Conservation (phyloP, 2,888 invertebrate species). For the Polyommatus iphigenia region DNA sequence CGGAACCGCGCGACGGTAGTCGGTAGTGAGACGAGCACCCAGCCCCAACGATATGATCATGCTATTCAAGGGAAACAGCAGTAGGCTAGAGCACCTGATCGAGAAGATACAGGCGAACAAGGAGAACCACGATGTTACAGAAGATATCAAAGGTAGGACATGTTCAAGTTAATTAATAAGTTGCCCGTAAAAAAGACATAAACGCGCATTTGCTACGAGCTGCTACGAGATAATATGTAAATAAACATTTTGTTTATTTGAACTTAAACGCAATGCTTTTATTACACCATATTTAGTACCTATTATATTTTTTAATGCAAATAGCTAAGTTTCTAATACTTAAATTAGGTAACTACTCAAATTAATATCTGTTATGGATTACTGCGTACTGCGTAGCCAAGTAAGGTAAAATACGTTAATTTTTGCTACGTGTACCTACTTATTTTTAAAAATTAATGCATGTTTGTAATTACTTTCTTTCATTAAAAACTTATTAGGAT, state of each 20-base stretch:
- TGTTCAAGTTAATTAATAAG: background rate
- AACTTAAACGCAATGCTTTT: background rate
- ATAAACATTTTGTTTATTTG: background rate
- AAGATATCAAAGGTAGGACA: conserved; percentile 74
- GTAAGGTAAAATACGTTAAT: background rate
- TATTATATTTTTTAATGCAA: background rate
- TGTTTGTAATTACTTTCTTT: no score
- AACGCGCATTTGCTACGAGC: background rate
- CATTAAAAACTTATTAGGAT: background rate
- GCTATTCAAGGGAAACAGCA: conserved; percentile 94
- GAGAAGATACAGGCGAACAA: conserved; percentile 93
- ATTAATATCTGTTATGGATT: no score
- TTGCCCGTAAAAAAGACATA: conserved; percentile 2
- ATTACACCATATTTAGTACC: background rate
- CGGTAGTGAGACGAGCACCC: conserved; percentile 32
- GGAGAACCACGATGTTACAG: conserved; percentile 83
- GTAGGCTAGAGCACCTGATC: conserved; percentile 89
- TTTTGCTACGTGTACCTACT: background rate
- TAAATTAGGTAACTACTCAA: background rate
- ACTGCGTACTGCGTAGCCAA: background rate
- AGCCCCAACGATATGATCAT: conserved; percentile 77
- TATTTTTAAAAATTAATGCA: no score
- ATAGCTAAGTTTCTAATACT: background rate
- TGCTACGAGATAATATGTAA: background rate
- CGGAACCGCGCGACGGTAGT: conserved; percentile 39